Base-by-base conservation (phyloP, 2,113 vertebrate species). In the Charina bottae region DNA sequence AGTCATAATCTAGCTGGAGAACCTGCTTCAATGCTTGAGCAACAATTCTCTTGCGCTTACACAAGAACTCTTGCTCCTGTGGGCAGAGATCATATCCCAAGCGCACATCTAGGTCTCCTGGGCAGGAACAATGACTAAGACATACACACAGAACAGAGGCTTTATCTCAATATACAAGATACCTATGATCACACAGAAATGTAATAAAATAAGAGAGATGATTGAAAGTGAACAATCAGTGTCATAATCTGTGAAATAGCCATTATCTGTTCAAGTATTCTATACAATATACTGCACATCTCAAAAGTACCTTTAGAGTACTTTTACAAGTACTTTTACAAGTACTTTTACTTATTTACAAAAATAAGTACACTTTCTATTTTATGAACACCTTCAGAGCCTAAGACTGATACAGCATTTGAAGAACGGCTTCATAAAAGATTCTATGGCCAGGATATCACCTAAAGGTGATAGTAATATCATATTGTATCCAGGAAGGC, bases 11-110 rank as follows among this genome's bases (percentile, higher is more conserved):
- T 23, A 99, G 96, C 3, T 98, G 97, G 87, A 99, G 96, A 87
- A 97, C 96, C 59, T 96, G 97, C 95, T 98, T 97, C 68, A 99
- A 78, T 0, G 98, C 97, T 72, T 95, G 89, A 11, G 97, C 97
- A 59, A 97, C 98, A 0, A 98, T 92, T 84, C 42, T 95, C 90
- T 94, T 97, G 87, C 98, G 97, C 95, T 98, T 98, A 87, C 94
- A 85, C 93, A 99, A 95, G 92, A 98, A 99, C 55, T 91, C 87
- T 93, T 96, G 97, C 94, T 99, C 98, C 13, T 97, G 96, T 0
- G 93, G 90, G 85, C 98, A 98, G 49, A 99, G 96, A 87, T 95
- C 97, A 93, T 97, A 98, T 37, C 97, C 98, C 91, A 99, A 96
- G 84, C 98, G 98, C 89, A 99, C 97, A 6, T 97, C 97, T 89